Conservation (phyloP, 2,113 vertebrate species). For the Sigmodon hispidus region DNA sequence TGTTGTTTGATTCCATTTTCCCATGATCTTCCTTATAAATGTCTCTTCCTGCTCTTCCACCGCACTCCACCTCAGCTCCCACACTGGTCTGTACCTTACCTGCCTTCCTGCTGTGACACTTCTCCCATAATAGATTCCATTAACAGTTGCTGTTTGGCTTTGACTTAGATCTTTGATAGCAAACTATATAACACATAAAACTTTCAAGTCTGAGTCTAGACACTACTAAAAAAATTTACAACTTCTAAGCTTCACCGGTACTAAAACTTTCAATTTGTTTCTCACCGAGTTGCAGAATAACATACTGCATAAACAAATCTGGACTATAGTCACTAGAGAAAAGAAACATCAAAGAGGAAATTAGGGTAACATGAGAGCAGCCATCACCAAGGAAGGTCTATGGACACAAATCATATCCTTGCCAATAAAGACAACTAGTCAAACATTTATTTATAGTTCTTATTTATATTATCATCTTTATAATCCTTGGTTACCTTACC, state of each 20-base stretch:
- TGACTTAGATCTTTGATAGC: slow-evolving; percentile 50
- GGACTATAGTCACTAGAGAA: slow-evolving; percentile 59
- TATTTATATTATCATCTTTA: not conserved
- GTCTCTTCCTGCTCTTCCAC: not conserved
- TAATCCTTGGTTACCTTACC: slow-evolving; percentile 44
- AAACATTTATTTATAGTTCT: slow-evolving; percentile 4
- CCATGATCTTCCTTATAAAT: not conserved
- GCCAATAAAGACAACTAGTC: slow-evolving; percentile 72
- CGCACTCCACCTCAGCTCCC: not conserved
- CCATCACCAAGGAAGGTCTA: slow-evolving; percentile 61
- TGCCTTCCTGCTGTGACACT: not conserved
- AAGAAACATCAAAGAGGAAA: slow-evolving; percentile 55
- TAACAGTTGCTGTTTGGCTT: slow-evolving; percentile 38
- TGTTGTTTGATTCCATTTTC: not conserved
- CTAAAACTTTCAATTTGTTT: slow-evolving; percentile 68
- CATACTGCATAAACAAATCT: not conserved
- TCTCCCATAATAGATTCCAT: slow-evolving; percentile 31
- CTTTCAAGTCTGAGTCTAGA: slow-evolving; percentile 52
- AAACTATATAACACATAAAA: slow-evolving; percentile 37
- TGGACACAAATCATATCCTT: slow-evolving; percentile 61
- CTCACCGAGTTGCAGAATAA: slow-evolving; percentile 46
- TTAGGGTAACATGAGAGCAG: slow-evolving; percentile 45
- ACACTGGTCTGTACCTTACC: not conserved
- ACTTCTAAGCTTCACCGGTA: slow-evolving; percentile 42
- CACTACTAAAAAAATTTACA: slow-evolving; percentile 73